Percentiles rank a stretch among this genome's conserved stretches.
Evolutionary conservation across 2,888 invertebrate species (phyloP).

Genomic region (Drosophila yooni): DNA sequence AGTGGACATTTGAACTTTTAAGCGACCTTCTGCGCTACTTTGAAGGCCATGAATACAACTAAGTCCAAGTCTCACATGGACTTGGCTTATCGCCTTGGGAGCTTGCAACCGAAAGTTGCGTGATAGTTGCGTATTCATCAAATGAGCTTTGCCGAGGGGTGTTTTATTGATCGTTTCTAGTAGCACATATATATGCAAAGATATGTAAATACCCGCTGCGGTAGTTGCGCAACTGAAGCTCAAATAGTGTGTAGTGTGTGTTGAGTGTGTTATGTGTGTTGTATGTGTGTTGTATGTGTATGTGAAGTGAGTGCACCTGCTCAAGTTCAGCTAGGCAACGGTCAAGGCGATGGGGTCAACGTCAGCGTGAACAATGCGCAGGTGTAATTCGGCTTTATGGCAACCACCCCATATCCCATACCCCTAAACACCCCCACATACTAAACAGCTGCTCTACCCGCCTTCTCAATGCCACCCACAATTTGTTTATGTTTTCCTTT

Average conservation of each 20-base stretch:
- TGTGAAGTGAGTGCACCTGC: slow-evolving; percentile 27
- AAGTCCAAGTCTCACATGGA: neutral
- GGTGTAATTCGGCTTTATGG: slow-evolving; percentile 54
- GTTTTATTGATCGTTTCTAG: slow-evolving; percentile 59
- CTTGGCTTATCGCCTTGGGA: slow-evolving; percentile 4
- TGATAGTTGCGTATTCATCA: slow-evolving; percentile 65
- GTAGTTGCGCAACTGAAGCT: slow-evolving; percentile 63
- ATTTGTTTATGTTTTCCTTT: slow-evolving; percentile 73
- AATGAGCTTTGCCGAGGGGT: slow-evolving; percentile 32
- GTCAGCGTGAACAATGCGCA: slow-evolving; percentile 53
- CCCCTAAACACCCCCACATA: neutral
- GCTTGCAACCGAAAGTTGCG: slow-evolving; percentile 56
- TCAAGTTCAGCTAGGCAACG: slow-evolving; percentile 67
- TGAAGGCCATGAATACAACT: neutral
- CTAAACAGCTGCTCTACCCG: slow-evolving; percentile 41
- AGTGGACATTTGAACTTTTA: neutral
- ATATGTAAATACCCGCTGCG: slow-evolving; percentile 11
- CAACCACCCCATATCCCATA: slow-evolving; percentile 4
- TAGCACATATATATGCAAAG: neutral
- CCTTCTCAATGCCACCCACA: slow-evolving; percentile 36
- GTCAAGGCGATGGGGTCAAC: slow-evolving; percentile 75
- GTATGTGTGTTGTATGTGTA: neutral
- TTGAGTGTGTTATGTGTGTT: neutral
- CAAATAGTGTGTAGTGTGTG: neutral
- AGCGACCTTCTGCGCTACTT: neutral